Base-by-base conservation (phyloP, 1,140 invertebrate species). In the Apocrypta bakeri region DNA sequence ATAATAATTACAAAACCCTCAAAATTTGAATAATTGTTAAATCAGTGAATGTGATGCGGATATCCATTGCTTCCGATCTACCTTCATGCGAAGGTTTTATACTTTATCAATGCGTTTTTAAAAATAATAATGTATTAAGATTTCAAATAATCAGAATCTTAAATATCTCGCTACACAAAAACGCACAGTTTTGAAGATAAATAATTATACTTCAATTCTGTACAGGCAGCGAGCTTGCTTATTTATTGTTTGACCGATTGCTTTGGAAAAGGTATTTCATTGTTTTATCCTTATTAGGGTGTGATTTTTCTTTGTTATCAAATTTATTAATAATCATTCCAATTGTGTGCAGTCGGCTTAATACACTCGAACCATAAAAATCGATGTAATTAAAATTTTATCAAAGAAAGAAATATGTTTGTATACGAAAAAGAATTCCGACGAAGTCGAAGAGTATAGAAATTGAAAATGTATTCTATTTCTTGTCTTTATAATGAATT, bases 251-350 rank as follows among this genome's bases (percentile, higher is more conserved):
- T 76, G 48, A 77, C 17, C 40, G 31, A 71, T 75, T 73, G 80
- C 64, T 72, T 77, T 71, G 81, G 68, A 73, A 42, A 6, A 68
- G 29, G 66, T 48, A 31, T 71, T 69, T 72, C 71, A 72, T 42
- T 63, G 9, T 63, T 76, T 77, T 84, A n/a, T 81, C n/a, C 48
- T 71, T 75, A 27, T 37, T 78, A 33, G 63, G 21, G 31, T 69
- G 72, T 33, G 24, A 42, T 14, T 76, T 56, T 74, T 40, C 21
- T 33, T 42, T 74, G 17, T 12, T 42, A 42, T 75, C 42, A n/a
- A 42, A 48, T 77, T 64, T 78, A 61, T 42, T 74, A 64, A 8
- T 29, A 69, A 79, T 9, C 84, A 84, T 84, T 82, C 81, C 84
- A 83, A 68, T 79, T 40, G 37, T 80, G 80, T 24, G 73, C 40